phyloP scores from a whole-genome alignment of 2,113 vertebrate species.

The Bufo gargarizans region DNA sequence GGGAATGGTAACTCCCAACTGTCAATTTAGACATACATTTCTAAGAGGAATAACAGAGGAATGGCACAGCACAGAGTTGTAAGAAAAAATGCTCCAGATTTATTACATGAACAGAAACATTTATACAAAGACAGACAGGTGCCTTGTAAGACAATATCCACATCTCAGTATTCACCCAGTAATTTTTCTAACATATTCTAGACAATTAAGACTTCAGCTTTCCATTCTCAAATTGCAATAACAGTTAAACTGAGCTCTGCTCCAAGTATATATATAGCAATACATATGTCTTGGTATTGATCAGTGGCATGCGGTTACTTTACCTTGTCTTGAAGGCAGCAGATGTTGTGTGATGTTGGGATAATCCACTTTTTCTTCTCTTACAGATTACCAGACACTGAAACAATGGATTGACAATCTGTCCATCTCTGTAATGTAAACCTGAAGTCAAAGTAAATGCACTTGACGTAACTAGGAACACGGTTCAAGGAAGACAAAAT shows the following conservation, averaged over 20 bases:
- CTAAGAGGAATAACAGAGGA: no score
- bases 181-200: neutral
- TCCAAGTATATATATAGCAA: neutral
- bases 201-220: neutral
- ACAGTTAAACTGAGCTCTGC: neutral
- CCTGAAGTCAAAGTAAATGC: neutral
- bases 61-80: no score
- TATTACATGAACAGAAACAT: no score
- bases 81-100: no score
- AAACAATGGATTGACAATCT: conserved; percentile 21
- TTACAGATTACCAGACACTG: neutral
- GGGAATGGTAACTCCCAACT: no score
- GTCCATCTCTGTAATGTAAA: neutral
- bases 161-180: neutral
- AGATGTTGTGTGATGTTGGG: conserved; percentile 8
- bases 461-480: neutral
- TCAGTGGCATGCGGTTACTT: neutral
- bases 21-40: no score
- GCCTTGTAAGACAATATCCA: neutral
- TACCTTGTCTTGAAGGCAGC: neutral
- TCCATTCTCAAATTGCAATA: neutral
- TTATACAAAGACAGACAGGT: neutral
- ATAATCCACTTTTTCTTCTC: conserved; percentile 17
- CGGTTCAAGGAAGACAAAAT: neutral
- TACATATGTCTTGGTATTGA: neutral